Base-by-base conservation (phyloP, 2,888 invertebrate species). In the Sarcophaga caerulescens region DNA sequence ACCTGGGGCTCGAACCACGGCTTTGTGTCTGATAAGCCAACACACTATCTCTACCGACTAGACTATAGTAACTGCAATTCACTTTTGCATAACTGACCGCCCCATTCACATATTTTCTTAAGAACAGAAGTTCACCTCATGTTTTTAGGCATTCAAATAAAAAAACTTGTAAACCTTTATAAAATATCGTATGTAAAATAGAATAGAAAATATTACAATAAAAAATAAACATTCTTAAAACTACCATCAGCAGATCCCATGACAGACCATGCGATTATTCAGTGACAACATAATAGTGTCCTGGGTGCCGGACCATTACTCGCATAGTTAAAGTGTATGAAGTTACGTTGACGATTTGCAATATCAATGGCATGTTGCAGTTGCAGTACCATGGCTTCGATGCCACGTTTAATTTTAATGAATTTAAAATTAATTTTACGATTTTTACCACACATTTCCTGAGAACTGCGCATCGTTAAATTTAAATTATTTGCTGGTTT, bases 321-420 rank as follows among this genome's bases (percentile, higher is more conserved):
- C 8, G 25, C 70, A 59, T 87, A 84, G 74, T 81, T 88, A n/a
- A 88, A 81, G 73, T 90, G 90, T 1, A 89, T 85, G 35, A 77
- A 89, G 80, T 90, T 89, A 68, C 87, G 63, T 70, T 90, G 90
- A 17, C 90, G 88, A 87, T 89, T 89, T 57, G 88, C 87, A 19
- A 89, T 89, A 23, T 89, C 88, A 65, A 89, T 89, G 14, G 85
- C 73, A 21, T 86, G 88, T 65, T 88, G 89, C 25, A 89, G 73
- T 44, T 89, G 90, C 77, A 88, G 45, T 21, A 89, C 75, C 35
- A 89, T 71, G 10, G 88, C 82, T 75, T 90, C 90, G 89, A 90
- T 89, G 75, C 88, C 88, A 12, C 90, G 88, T 77, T 90, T 90
- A 4, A 90, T 89, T 81, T 89, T 89, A 23, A 89, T 85, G 71